Base-by-base conservation (phyloP, 2,888 invertebrate genomes). In the Synanthedon tipuliformis region DNA sequence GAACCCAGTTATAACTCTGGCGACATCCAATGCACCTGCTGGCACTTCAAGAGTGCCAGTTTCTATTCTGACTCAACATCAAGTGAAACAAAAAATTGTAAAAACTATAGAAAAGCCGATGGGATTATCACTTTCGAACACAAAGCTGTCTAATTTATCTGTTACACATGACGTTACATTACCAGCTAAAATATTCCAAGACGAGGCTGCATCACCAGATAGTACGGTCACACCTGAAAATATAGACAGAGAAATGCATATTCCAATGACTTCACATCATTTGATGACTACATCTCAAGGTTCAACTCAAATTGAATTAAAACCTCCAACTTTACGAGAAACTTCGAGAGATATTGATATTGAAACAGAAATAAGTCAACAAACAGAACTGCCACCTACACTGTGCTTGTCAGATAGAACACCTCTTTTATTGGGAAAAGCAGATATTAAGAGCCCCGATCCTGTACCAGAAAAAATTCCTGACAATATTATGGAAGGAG, bases 161-260 rank as follows among this genome's bases (percentile, higher is more conserved):
- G 88, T 89, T 7, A 77, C 87, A 1, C 89, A 90, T 63, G 91
- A 90, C 64, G 89, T 80, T 56, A 89, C 88, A 8, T 75, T 91
- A 15, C 91, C 92, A 0, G 91, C 90, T 7, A 91, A 91, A 68
- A 91, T 91, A 64, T 91, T 92, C 66, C 91, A 92, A 70, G 91
- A 92, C 61, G 91, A 91, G 59, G 90, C 89, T 0, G 89, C 90
- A 0, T 91, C 91, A 0, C 90, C 91, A 0, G 90, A 91, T 58
- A 81, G 85, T 56, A 80, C 86, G 2, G 78, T 79, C 4, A 61
- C 69, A 0, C 65, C 75, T 3, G 85, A 83, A 56, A 68, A 40
- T 40, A 16, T 45, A 8, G 75, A 74, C 4, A 70, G 66, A 49
- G 76, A 78, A 40, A 57, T 66, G 13, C 72, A 70, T 41, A 71